phyloP scores from a whole-genome alignment of 2,797 vertebrate genomes.

The Staurois parvus region DNA sequence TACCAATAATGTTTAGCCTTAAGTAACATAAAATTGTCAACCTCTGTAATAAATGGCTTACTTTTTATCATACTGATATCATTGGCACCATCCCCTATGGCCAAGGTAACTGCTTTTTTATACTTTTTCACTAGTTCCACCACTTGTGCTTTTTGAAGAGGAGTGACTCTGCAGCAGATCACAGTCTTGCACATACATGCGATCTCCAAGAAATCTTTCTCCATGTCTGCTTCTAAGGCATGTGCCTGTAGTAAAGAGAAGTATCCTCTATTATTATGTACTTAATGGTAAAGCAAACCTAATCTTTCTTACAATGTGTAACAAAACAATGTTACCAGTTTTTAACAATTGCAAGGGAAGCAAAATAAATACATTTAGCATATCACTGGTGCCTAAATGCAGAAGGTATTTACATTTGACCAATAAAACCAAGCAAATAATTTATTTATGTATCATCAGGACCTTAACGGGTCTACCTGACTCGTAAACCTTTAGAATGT shows the following conservation, averaged over 20 bases:
- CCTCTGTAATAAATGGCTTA: slow-evolving; percentile 66
- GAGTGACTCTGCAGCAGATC: slow-evolving; percentile 84
- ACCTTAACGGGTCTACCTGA: no score
- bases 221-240: slow-evolving; percentile 79
- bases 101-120: slow-evolving; percentile 80
- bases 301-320: background rate
- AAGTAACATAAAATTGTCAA: background rate
- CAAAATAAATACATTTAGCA: no score
- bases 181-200: slow-evolving; percentile 85
- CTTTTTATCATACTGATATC: slow-evolving; percentile 89
- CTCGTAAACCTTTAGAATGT: no score
- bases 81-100: slow-evolving; percentile 84
- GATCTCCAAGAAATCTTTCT: slow-evolving; percentile 79
- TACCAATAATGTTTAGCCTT: no score
- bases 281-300: background rate
- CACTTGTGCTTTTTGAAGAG: slow-evolving; percentile 85
- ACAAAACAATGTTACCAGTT: background rate
- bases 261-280: background rate
- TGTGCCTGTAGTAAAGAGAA: slow-evolving; percentile 70
- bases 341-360: no score
- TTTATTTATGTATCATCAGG: no score
- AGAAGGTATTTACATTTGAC: no score
- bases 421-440: no score
- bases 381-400: no score
- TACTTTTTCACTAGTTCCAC: slow-evolving; percentile 85